Conservation (phyloP, 2,888 invertebrate genomes). For the Alentia gelatinosa region DNA sequence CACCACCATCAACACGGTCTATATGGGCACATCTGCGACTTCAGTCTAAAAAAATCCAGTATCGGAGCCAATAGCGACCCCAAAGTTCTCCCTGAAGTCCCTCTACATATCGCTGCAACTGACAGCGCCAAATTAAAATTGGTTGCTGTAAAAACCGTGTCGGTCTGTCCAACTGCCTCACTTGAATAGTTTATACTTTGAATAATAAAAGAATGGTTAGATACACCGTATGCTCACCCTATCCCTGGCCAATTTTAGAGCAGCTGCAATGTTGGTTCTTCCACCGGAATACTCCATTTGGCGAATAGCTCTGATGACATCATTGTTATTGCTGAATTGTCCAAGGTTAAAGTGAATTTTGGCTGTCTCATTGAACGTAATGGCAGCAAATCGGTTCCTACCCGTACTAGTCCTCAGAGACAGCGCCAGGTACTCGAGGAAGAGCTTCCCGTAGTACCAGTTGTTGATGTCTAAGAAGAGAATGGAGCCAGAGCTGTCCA, state of each 20-base stretch:
- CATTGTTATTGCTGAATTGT: neutral
- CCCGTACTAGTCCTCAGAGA: neutral
- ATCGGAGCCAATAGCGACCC: too few relatives aligned
- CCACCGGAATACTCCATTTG: neutral
- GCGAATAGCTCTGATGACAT: neutral
- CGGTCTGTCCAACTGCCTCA: too few relatives aligned
- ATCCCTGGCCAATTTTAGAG: neutral
- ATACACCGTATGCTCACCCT: too few relatives aligned
- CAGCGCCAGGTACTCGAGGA: neutral
- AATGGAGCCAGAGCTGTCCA: slow-evolving; percentile 37
- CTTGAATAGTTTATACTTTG: too few relatives aligned
- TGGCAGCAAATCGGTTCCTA: neutral
- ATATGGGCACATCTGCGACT: too few relatives aligned
- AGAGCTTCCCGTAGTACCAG: slow-evolving; percentile 32
- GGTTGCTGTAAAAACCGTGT: too few relatives aligned
- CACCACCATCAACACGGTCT: too few relatives aligned
- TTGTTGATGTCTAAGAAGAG: slow-evolving; percentile 37
- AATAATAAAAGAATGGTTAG: too few relatives aligned
- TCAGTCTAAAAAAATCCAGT: too few relatives aligned
- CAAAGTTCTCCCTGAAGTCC: too few relatives aligned
- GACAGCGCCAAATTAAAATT: too few relatives aligned
- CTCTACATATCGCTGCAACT: too few relatives aligned
- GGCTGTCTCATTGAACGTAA: slow-evolving; percentile 44
- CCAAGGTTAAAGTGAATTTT: neutral
- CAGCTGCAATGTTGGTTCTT: slow-evolving; percentile 2